Conservation (phyloP, 2,888 invertebrate genomes). For the Drosophila fungiperda region DNA sequence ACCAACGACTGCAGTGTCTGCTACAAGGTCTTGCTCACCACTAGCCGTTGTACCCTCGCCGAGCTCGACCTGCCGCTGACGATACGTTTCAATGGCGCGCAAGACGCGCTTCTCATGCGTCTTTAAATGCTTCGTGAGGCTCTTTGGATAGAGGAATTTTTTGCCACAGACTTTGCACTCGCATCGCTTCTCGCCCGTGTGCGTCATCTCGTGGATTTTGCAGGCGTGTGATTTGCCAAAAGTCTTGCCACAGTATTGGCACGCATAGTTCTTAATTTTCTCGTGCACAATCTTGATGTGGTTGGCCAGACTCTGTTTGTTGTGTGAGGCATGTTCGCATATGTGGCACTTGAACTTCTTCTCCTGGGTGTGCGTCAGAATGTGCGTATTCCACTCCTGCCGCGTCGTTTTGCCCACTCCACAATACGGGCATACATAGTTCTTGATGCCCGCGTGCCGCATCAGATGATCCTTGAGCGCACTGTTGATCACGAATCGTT, state of each 20-base stretch:
- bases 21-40: conserved; percentile 31
- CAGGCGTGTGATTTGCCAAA: conserved; percentile 83
- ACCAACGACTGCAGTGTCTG: conserved; percentile 12
- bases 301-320: conserved; percentile 81
- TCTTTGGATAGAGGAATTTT: conserved; percentile 82
- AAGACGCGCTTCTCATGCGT: conserved; percentile 83
- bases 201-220: conserved; percentile 83
- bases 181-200: conserved; percentile 82
- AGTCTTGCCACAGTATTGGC: conserved; percentile 82
- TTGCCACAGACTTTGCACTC: conserved; percentile 83
- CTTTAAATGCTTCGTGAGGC: conserved; percentile 81
- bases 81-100: conserved; percentile 82
- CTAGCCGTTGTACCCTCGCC: conserved; percentile 54
- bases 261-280: conserved; percentile 82
- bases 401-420: conserved; percentile 83
- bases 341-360: conserved; percentile 83
- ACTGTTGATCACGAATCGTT: conserved; percentile 83
- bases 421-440: conserved; percentile 83
- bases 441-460: conserved; percentile 84
- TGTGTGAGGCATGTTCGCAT: conserved; percentile 82
- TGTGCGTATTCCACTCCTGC: conserved; percentile 83
- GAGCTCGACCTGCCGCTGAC: conserved; percentile 79
- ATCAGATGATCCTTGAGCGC: conserved; percentile 84
- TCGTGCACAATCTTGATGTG: conserved; percentile 82
- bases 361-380: conserved; percentile 83